A percentile compares a stretch with the other conserved stretches of the same genome.
Evolutionary conservation across 2,888 invertebrate species (phyloP).

Genomic region (Caenorhabditis sp.): DNA sequence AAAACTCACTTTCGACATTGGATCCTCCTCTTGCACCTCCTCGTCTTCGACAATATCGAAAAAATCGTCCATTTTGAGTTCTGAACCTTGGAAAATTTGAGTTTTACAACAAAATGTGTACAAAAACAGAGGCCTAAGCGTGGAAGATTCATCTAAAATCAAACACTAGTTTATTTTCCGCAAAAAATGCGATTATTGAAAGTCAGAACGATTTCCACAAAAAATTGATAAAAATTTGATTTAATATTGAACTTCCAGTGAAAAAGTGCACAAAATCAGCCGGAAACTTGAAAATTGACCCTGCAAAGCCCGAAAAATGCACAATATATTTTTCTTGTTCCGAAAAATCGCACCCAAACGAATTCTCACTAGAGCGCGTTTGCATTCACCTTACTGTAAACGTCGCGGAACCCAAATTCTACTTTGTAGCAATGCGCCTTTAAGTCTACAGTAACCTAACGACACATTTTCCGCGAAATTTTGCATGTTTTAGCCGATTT

Average conservation of each 20-base stretch:
- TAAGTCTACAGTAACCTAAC: conserved; percentile 19
- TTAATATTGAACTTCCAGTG: too few species aligned
- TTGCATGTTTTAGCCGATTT: background rate
- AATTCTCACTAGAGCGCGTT: conserved; percentile 27
- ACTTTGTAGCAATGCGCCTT: conserved; percentile 4
- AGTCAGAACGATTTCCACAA: background rate
- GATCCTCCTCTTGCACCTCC: background rate
- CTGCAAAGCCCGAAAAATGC: too few species aligned
- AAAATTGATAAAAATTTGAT: too few species aligned
- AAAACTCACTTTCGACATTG: conserved; percentile 10
- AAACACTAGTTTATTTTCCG: too few species aligned
- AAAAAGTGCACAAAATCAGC: too few species aligned
- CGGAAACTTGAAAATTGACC: too few species aligned
- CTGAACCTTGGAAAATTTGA: too few species aligned
- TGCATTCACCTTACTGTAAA: background rate
- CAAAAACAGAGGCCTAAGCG: too few species aligned
- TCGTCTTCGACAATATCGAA: conserved; percentile 1
- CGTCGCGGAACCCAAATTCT: background rate
- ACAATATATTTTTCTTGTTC: background rate
- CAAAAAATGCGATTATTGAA: background rate
- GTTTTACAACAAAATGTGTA: too few species aligned
- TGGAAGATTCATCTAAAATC: too few species aligned
- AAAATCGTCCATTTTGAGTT: background rate
- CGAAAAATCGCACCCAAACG: background rate
- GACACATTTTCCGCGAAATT: background rate